phyloP scores from a whole-genome alignment of 1,140 invertebrate genomes.

The Acyrthosiphon pisum region DNA sequence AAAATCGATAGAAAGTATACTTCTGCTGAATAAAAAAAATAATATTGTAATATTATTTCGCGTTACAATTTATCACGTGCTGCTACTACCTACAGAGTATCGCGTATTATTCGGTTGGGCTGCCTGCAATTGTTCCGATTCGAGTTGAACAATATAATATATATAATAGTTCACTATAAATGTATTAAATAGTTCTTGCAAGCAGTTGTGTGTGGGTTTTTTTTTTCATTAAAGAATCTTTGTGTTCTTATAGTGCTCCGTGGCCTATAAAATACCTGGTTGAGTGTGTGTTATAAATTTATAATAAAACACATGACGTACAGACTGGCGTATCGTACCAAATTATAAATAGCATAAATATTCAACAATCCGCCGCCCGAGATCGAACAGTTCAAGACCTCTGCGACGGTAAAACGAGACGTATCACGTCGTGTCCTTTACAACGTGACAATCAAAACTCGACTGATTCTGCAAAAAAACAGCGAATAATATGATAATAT shows the following conservation, averaged over 20 bases:
- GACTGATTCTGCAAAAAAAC: neutral
- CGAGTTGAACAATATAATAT: neutral
- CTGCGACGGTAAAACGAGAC: neutral
- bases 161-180: neutral
- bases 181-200: neutral
- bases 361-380: neutral
- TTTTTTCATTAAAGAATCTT: neutral
- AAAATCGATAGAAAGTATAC: neutral
- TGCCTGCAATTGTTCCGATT: neutral
- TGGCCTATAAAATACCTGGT: slow-evolving; percentile 8
- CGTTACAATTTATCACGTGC: neutral
- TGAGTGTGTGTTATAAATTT: neutral
- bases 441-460: neutral
- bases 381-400: neutral
- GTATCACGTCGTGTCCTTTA: neutral
- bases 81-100: neutral
- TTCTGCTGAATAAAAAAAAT: neutral
- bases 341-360: slow-evolving; percentile 13
- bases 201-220: neutral
- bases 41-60: neutral
- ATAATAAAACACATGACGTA: neutral
- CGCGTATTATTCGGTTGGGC: neutral
- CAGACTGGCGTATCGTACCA: neutral
- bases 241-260: neutral
- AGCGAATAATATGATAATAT: too few relatives aligned